phyloP scores from a whole-genome alignment of 2,797 vertebrate genomes.

The Phaenicophaeus curvirostris region DNA sequence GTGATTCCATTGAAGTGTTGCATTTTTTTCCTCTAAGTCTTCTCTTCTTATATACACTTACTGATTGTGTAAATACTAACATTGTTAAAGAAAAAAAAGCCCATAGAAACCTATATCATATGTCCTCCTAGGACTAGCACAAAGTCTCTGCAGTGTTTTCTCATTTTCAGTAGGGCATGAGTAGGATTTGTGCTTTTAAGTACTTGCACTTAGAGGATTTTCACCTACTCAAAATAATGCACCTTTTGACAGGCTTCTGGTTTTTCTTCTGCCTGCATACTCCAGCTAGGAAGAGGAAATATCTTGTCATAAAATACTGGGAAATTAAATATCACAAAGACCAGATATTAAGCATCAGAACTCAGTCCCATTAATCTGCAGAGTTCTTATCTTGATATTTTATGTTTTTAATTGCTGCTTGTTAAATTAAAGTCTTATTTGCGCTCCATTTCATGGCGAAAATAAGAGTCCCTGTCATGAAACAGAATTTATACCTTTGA shows the following conservation, averaged over 20 bases:
- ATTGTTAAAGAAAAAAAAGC: background rate
- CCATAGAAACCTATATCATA: background rate
- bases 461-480: background rate
- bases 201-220: background rate
- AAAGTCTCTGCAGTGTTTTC: background rate
- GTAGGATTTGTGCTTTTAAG: background rate
- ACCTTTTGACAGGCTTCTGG: background rate
- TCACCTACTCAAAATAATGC: background rate
- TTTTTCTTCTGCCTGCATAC: background rate
- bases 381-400: background rate
- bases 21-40: background rate
- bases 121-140: background rate
- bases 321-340: background rate
- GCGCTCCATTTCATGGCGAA: background rate
- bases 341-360: background rate
- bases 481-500: background rate
- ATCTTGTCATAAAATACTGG: background rate
- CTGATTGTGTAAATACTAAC: background rate
- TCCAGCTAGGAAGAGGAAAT: background rate
- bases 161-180: background rate
- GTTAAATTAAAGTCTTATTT: background rate
- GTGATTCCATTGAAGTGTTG: background rate
- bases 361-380: background rate
- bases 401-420: background rate
- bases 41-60: background rate